Conservation (phyloP, 2,888 invertebrate genomes). For the Acleris emargana region DNA sequence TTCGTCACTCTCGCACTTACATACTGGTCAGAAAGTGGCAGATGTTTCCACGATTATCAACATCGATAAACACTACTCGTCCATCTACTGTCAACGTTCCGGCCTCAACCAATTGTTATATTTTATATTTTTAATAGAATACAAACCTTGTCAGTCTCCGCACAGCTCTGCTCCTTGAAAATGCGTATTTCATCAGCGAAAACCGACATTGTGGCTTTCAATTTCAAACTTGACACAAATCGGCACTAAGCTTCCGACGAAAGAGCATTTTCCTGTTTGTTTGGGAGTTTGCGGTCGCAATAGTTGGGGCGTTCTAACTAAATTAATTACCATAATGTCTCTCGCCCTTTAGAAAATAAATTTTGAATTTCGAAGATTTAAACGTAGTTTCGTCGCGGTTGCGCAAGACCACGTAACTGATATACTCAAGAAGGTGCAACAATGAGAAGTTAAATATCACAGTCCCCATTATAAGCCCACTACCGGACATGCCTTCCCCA, state of each 20-base stretch:
- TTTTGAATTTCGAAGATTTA: not conserved
- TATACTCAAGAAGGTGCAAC: too few species aligned
- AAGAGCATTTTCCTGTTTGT: conserved; percentile 37
- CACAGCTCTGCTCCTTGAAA: not conserved
- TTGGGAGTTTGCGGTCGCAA: conserved; percentile 37
- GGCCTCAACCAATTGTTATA: too few species aligned
- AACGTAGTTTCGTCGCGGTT: not conserved
- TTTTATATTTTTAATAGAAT: not conserved
- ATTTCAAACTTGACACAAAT: conserved; percentile 36
- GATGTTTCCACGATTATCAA: too few species aligned
- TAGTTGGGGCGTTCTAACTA: conserved; percentile 42
- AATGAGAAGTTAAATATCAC: too few species aligned
- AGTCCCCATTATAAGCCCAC: too few species aligned
- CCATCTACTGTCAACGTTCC: too few species aligned
- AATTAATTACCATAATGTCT: conserved; percentile 50
- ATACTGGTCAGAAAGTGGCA: too few species aligned
- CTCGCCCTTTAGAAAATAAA: conserved; percentile 39
- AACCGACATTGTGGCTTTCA: conserved; percentile 23
- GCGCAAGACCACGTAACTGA: too few species aligned
- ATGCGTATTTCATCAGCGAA: not conserved
- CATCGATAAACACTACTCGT: too few species aligned
- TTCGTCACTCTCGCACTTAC: too few species aligned
- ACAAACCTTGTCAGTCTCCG: not conserved
- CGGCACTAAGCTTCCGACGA: conserved; percentile 29
- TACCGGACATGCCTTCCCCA: too few species aligned